Base-by-base conservation (phyloP, 2,797 vertebrate genomes). In the Centropyge bicolor region DNA sequence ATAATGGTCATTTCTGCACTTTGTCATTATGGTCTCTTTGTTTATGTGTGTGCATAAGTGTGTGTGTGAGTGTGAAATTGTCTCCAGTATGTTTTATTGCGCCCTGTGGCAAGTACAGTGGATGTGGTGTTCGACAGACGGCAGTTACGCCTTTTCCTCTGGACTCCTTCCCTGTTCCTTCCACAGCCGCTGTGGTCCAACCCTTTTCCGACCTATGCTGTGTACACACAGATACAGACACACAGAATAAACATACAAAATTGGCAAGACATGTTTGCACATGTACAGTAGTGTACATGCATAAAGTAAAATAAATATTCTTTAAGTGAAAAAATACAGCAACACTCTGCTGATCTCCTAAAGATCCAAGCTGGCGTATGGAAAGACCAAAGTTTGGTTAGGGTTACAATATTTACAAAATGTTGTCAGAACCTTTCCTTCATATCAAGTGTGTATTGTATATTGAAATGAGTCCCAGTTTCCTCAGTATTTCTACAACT, bases 71-170 rank as follows among this genome's bases (percentile, higher is more conserved):
- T 84, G 78, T 82, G 74, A 86, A 90, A 74, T 76, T 86, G 86
- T 80, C 81, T 76, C 6, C 14, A 54, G 76, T 62, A 48, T 89
- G 82, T 91, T 93, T 94, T 91, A 92, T 88, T 92, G 85, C 82
- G 51, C 83, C 64, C 63, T 57, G 65, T 87, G 84, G 83, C 66
- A 73, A 73, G 65, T 49, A 62, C 85, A 75, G 80, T 89, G 90
- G 85, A 89, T 91, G 88, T 84, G 61, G 82, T 71, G 65, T 69
- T 88, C 65, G 77, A 91, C 83, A 88, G 73, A 71, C 81, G 74
- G 84, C 81, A 86, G 83, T 82, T 84, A 94, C 93, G 70, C 94
- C 95, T 94, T 95, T 95, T 95, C 94, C 94, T 94, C 85, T 67
- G 54, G 85, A 86, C 91, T 93, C 91, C 84, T 92, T 92, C 93